phyloP scores from a whole-genome alignment of 2,888 invertebrate species.

The Hyles lineata region DNA sequence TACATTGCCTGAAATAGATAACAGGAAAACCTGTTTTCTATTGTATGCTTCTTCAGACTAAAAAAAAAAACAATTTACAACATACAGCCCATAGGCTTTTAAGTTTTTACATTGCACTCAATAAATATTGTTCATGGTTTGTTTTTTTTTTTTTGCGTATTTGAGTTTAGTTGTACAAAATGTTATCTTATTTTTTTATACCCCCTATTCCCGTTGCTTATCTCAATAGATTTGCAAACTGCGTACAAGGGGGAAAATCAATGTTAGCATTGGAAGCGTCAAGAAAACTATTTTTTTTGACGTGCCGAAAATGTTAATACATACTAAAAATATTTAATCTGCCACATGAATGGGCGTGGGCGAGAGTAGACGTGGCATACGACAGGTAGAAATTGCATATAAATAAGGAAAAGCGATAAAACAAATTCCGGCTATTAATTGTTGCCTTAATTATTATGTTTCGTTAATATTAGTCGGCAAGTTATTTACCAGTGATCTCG shows the following conservation, averaged over 20 bases:
- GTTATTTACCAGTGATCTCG: no score
- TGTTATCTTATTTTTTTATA: not conserved
- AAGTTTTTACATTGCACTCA: no score
- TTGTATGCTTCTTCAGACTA: no score
- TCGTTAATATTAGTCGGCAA: no score
- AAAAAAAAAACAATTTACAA: no score
- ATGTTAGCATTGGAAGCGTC: constrained; percentile 70
- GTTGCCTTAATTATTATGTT: not conserved
- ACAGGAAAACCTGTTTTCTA: no score
- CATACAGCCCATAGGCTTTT: no score
- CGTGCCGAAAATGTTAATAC: constrained; percentile 72
- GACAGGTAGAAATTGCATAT: no score
- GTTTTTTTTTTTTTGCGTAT: not conserved
- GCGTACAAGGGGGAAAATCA: constrained; percentile 68
- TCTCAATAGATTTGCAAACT: constrained; percentile 62
- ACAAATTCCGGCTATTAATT: not conserved
- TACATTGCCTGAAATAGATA: no score
- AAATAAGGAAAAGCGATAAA: no score
- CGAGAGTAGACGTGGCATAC: no score
- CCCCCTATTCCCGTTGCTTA: constrained; percentile 70
- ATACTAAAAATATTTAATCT: constrained; percentile 47
- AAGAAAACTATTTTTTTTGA: constrained; percentile 45
- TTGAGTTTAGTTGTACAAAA: not conserved
- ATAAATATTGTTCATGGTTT: not conserved
- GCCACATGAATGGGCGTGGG: not conserved